Base-by-base conservation (phyloP, 23 tunicate species). In the Botrylloides violaceus region DNA sequence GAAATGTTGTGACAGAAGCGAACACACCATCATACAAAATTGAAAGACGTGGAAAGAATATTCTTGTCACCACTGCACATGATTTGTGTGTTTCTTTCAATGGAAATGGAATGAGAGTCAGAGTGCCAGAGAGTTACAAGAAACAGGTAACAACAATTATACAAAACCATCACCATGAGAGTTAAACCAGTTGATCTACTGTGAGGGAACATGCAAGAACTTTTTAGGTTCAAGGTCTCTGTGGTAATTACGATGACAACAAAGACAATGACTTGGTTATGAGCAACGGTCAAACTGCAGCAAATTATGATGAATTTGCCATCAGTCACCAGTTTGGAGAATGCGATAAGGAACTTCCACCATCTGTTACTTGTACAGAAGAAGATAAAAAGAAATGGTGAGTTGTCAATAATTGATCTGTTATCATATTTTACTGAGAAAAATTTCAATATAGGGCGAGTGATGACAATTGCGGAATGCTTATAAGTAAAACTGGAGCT, bases 1-100 rank as follows among this genome's bases (percentile, higher is more conserved):
- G 84, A 29, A 49, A 80, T 24, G 35, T 36, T 4, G 84, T 80
- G 31, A 37, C 59, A 27, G 49, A 64, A 28, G 77, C 32, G 0
- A 61, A 80, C 6, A 55, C 77, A 0, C 64, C 61, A 15, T 6
- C 32, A 2, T 71, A 56, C 36, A 59, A 53, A 6, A 64, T 80
- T 7, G 3, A 12, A 3, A 38, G 50, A 43, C 63, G 73, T 24
- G 86, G 86, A 5, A 64, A 65, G 15, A 33, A 49, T 34, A 65
- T 57, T 12, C 18, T 64, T 21, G 74, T 81, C n/a, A 71, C 79
- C 2, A 81, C 79, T 4, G 31, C 20, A 34, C 47, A 81, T 75
- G 86, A 73, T 22, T 26, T 74, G 15, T 76, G 49, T 19, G 85
- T 87, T 26, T 71, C 63, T 31, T 87, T 80, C 76, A 87, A 80